phyloP scores from a whole-genome alignment of 2,888 invertebrate species.

The Torymus auratus region DNA sequence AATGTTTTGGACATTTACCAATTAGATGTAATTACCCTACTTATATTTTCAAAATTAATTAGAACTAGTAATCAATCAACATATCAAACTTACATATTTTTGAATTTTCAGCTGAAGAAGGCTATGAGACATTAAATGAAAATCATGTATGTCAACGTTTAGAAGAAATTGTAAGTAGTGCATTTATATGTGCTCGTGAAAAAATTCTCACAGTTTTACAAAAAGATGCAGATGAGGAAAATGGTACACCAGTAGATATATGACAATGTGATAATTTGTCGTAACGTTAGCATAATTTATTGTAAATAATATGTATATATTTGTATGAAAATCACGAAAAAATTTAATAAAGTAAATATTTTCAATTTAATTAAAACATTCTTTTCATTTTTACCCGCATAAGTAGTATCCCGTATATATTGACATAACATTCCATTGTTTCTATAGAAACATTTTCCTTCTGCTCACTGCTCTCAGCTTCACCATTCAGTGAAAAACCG shows the following conservation, averaged over 20 bases:
- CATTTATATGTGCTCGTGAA: constrained; percentile 62
- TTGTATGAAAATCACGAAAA: neutral
- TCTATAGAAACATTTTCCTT: constrained; percentile 53
- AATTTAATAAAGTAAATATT: constrained; percentile 1
- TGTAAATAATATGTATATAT: constrained; percentile 28
- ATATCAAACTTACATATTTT: constrained; percentile 27
- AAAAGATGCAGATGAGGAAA: constrained; percentile 30
- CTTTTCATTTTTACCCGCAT: neutral
- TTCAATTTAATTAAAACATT: constrained; percentile 15
- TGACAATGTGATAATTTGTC: no score
- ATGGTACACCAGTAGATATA: neutral
- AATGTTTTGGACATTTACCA: constrained; percentile 87
- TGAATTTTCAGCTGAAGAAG: constrained; percentile 64
- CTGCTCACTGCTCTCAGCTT: constrained; percentile 1
- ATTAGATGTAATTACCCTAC: constrained; percentile 79
- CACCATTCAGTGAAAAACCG: neutral
- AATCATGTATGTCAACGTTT: constrained; percentile 62
- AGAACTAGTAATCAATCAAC: neutral
- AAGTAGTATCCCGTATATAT: constrained; percentile 25
- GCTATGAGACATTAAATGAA: constrained; percentile 65
- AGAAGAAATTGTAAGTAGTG: constrained; percentile 60
- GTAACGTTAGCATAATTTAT: neutral
- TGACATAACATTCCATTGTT: constrained; percentile 40
- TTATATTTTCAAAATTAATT: neutral
- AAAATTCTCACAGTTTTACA: constrained; percentile 58